Evolutionary conservation across 1,140 invertebrate genomes (phyloP).

Genomic region (Triops cancriformis): DNA sequence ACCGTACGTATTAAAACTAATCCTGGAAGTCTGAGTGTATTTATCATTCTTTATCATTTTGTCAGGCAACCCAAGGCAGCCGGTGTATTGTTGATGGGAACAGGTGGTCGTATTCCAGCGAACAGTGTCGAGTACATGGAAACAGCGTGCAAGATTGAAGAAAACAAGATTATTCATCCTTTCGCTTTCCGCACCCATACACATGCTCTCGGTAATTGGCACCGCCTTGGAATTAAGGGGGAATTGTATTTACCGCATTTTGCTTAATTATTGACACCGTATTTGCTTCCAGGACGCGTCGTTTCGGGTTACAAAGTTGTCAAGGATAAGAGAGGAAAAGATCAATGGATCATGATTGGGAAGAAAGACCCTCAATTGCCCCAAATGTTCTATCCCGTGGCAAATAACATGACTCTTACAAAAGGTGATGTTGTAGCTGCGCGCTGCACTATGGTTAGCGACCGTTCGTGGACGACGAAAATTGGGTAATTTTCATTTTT

Average conservation of each 20-base stretch:
- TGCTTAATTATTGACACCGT: too few relatives aligned
- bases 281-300: constrained; percentile 53
- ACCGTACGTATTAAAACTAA: constrained; percentile 47
- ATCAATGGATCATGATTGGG: constrained; percentile 74
- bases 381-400: constrained; percentile 53
- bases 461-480: constrained; percentile 50
- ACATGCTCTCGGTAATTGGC: constrained; percentile 64
- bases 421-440: constrained; percentile 59
- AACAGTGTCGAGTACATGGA: constrained; percentile 73
- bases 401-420: constrained; percentile 42
- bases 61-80: constrained; percentile 64
- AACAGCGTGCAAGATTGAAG: constrained; percentile 66
- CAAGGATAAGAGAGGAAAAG: constrained; percentile 45
- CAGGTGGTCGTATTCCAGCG: constrained; percentile 64
- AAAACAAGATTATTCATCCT: constrained; percentile 78
- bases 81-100: constrained; percentile 77
- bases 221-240: not conserved
- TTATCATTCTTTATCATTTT: constrained; percentile 31
- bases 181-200: constrained; percentile 94
- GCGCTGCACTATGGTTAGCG: constrained; percentile 76
- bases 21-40: not conserved
- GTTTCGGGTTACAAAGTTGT: constrained; percentile 78
- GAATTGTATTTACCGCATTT: not conserved
- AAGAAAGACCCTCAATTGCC: constrained; percentile 53
- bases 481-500: constrained; percentile 60